Evolutionary conservation across 1,140 invertebrate species (phyloP).

Genomic region (Calycopis cecrops): DNA sequence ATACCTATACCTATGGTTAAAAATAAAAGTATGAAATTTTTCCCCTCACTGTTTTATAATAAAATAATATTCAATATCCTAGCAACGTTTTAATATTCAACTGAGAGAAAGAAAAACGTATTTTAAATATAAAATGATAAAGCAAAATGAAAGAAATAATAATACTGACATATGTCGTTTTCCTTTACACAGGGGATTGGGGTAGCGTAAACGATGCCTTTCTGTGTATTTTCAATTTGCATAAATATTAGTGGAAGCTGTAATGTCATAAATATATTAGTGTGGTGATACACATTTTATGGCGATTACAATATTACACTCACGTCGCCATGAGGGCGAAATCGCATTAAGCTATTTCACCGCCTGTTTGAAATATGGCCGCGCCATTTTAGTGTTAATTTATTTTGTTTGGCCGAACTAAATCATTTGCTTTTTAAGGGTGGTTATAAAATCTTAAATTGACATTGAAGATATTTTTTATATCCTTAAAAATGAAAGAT

Average conservation of each 20-base stretch:
- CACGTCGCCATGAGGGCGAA: slow-evolving; percentile 37
- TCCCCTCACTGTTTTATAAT: too few relatives aligned
- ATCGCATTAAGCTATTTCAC: slow-evolving; percentile 32
- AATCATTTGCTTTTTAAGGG: slow-evolving; percentile 6
- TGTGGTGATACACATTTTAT: slow-evolving; percentile 71
- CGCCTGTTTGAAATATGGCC: slow-evolving; percentile 7
- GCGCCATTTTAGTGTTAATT: slow-evolving; percentile 11
- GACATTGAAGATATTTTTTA: too few relatives aligned
- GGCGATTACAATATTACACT: slow-evolving; percentile 67
- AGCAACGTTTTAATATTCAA: too few relatives aligned
- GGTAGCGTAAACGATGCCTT: slow-evolving; percentile 61
- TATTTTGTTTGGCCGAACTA: slow-evolving; percentile 12
- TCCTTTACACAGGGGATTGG: slow-evolving; percentile 46
- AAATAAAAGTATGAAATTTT: too few relatives aligned
- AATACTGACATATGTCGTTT: slow-evolving; percentile 49
- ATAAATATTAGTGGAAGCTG: slow-evolving; percentile 71
- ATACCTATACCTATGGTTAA: too few relatives aligned
- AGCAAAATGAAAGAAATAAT: slow-evolving; percentile 27
- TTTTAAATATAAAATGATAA: slow-evolving; percentile 8
- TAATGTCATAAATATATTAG: slow-evolving; percentile 73
- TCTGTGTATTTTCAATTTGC: slow-evolving; percentile 72
- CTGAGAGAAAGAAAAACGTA: background rate
- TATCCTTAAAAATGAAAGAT: too few relatives aligned
- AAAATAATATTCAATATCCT: too few relatives aligned
- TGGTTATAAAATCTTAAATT: slow-evolving; percentile 1